Base-by-base conservation (phyloP, 2,113 vertebrate species). In the Lepisosteus osseus region DNA sequence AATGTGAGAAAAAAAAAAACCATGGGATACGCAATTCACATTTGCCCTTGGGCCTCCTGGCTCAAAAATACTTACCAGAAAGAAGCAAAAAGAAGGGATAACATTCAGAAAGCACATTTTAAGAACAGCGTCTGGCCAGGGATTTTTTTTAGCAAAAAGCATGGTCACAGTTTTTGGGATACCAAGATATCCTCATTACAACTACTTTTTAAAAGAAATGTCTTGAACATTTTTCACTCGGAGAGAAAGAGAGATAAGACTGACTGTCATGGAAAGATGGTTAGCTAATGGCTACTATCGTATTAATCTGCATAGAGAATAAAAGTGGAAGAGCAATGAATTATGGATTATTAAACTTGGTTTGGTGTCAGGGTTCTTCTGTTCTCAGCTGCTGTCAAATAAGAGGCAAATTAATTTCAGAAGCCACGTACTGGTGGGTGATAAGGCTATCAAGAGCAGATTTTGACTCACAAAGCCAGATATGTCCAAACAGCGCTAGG, bases 311-410 rank as follows among this genome's bases (percentile, higher is more conserved):
- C 43, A 29, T 43, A 9, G 62, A 62, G 59, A 61, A 61, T 6
- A 63, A 64, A 17, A 12, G 45, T 68, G 7, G 65, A 64, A 68
- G 59, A 63, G 7, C 67, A 45, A 73, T 45, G 17, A 61, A 68
- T 54, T 14, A 59, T 68, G 65, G 44, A 68, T 61, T 54, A 67
- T 73, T 47, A 29, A 29, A 11, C 65, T 44, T 17, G 65, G 11
- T 7, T 29, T 42, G 17, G 44, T 44, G 42, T 61, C 43, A 14
- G 59, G 44, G 41, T 47, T 12, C 57, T 12, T 12, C 29, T 29
- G 29, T 29, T 29, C 29, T 11, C n/a, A 11, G n/a, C 7, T 1
- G 13, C 29, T 42, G 59, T 54, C 12, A 6, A 40, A 43, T 61
- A 17, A 71, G 61, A 29, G 15, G 7, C 29, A 55, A 17, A 55